phyloP scores from a whole-genome alignment of 2,888 invertebrate genomes.

The Phortica okadai region DNA sequence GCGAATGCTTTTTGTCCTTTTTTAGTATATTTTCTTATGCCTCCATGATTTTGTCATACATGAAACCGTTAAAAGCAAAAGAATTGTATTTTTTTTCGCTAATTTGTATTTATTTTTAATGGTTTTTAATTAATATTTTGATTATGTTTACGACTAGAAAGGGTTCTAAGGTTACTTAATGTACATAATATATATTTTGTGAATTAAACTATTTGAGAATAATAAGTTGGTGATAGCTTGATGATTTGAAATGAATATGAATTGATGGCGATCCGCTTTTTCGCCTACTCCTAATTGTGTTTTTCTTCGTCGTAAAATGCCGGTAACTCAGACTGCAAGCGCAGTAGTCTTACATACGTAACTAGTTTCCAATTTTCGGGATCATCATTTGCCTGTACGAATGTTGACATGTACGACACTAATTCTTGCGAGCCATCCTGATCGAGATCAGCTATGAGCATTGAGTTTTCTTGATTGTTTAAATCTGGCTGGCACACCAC shows the following conservation, averaged over 20 bases:
- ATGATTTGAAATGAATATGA: constrained; percentile 1
- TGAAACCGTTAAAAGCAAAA: too few relatives aligned
- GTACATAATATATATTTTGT: constrained; percentile 5
- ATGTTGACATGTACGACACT: constrained; percentile 85
- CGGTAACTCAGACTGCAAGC: constrained; percentile 84
- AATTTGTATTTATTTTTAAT: background rate
- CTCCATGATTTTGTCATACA: too few relatives aligned
- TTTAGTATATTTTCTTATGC: too few relatives aligned
- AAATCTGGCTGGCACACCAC: constrained; percentile 85
- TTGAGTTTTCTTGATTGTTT: constrained; percentile 83
- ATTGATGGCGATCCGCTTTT: background rate
- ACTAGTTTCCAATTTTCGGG: constrained; percentile 80
- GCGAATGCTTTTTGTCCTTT: too few relatives aligned
- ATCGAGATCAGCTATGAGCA: constrained; percentile 86
- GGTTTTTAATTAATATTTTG: constrained; percentile 11
- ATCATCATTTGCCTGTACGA: constrained; percentile 72
- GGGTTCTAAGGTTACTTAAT: constrained; percentile 45
- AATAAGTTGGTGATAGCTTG: background rate
- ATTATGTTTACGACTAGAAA: constrained; percentile 42
- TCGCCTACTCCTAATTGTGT: constrained; percentile 50
- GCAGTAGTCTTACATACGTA: constrained; percentile 83
- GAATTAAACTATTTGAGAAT: constrained; percentile 25
- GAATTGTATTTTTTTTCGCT: too few relatives aligned
- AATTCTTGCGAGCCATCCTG: constrained; percentile 86
- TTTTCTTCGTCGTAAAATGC: constrained; percentile 80